Conservation (phyloP, 1,140 invertebrate species). For the Drosophila hydei region DNA sequence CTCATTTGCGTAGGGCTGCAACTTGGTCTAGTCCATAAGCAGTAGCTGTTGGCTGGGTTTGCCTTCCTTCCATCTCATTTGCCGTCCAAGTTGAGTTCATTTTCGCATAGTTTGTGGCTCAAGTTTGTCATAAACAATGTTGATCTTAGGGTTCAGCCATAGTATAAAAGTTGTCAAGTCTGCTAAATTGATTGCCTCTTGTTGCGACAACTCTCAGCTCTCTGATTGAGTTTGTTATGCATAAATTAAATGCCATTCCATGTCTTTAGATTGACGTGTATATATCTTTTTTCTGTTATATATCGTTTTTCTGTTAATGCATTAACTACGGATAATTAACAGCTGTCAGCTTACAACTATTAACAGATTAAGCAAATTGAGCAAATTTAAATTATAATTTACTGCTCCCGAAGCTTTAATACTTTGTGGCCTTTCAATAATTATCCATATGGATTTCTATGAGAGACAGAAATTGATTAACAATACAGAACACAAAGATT, state of each 20-base stretch:
- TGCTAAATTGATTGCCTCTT: constrained; percentile 66
- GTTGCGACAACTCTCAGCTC: constrained; percentile 1
- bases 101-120: constrained; percentile 75
- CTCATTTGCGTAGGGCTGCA: constrained; percentile 61
- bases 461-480: too few relatives aligned
- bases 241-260: background rate
- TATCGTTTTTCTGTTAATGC: too few relatives aligned
- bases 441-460: too few relatives aligned
- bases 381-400: too few relatives aligned
- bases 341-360: background rate
- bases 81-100: constrained; percentile 74
- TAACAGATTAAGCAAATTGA: too few relatives aligned
- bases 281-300: background rate
- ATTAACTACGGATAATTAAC: background rate
- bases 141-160: constrained; percentile 70
- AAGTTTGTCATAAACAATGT: constrained; percentile 80
- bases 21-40: constrained; percentile 6
- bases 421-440: too few relatives aligned
- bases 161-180: constrained; percentile 64
- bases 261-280: too few relatives aligned
- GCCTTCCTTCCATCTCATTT: background rate
- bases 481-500: too few relatives aligned
- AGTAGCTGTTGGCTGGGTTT: background rate
- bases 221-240: constrained; percentile 23
- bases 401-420: too few relatives aligned